phyloP scores from a whole-genome alignment of 2,888 invertebrate species.

The Liodrosophila aerea region DNA sequence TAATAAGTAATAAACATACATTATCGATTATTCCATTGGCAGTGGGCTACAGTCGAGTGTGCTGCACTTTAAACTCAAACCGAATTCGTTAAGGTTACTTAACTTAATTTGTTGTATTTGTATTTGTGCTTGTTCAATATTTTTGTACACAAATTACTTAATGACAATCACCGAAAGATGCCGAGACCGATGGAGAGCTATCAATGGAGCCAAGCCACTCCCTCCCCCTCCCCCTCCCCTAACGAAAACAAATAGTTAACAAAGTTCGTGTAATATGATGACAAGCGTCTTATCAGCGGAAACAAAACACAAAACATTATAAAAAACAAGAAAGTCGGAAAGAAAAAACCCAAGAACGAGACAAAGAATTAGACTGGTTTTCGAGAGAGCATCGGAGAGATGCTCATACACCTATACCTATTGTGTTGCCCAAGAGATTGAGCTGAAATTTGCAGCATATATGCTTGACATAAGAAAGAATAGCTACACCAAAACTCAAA shows the following conservation, averaged over 20 bases:
- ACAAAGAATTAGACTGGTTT: not conserved
- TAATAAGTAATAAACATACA: too few relatives aligned
- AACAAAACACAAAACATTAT: not conserved
- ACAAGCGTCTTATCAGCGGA: constrained; percentile 41
- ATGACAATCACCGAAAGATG: constrained; percentile 2
- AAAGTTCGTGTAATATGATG: constrained; percentile 24
- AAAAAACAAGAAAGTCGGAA: not conserved
- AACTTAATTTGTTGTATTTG: constrained; percentile 30
- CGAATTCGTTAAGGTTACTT: constrained; percentile 7
- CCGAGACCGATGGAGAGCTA: not conserved
- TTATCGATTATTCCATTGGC: too few relatives aligned
- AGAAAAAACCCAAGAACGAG: too few relatives aligned
- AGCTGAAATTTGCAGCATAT: too few relatives aligned
- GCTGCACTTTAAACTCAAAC: too few relatives aligned
- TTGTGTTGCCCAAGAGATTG: too few relatives aligned
- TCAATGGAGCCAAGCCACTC: constrained; percentile 9
- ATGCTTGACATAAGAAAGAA: too few relatives aligned
- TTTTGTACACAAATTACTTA: constrained; percentile 28
- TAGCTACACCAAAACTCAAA: too few relatives aligned
- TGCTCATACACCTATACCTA: too few relatives aligned
- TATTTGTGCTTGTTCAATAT: constrained; percentile 22
- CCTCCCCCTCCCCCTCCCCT: too few relatives aligned
- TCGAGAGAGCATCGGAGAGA: too few relatives aligned
- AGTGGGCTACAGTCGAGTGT: too few relatives aligned
- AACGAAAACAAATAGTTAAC: constrained; percentile 32